Evolutionary conservation across 2,797 vertebrate species (phyloP).

Genomic region (Steatocranus sp.): DNA sequence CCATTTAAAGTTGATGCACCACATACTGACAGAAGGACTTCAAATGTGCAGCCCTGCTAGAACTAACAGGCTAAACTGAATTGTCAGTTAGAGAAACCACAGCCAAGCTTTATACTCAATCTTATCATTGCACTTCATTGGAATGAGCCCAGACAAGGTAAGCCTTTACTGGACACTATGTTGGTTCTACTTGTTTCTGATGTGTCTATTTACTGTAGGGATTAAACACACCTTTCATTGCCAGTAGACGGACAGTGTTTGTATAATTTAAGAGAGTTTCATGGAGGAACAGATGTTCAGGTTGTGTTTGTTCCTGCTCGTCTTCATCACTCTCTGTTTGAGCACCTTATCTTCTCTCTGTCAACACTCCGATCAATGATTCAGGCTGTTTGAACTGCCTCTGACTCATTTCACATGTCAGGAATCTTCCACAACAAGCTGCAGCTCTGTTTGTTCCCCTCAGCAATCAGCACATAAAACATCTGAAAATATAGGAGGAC

Average conservation of each 20-base stretch:
- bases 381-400: neutral
- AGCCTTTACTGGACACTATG: rapidly evolving
- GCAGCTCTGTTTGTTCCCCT: neutral
- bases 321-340: neutral
- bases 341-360: neutral
- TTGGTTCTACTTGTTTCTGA: neutral
- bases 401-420: neutral
- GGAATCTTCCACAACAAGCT: neutral
- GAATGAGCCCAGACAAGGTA: neutral
- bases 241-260: neutral
- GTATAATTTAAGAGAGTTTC: neutral
- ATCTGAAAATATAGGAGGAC: neutral
- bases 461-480: neutral
- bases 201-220: neutral
- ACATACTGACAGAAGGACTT: no score
- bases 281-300: neutral
- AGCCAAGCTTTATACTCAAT: neutral
- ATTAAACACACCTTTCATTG: neutral
- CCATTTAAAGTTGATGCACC: no score
- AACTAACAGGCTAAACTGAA: neutral
- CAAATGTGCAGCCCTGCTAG: no score
- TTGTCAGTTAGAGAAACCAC: neutral
- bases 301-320: neutral
- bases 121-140: neutral
- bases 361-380: neutral